phyloP scores from a whole-genome alignment of 2,113 vertebrate genomes.

The Tetrao urogallus region DNA sequence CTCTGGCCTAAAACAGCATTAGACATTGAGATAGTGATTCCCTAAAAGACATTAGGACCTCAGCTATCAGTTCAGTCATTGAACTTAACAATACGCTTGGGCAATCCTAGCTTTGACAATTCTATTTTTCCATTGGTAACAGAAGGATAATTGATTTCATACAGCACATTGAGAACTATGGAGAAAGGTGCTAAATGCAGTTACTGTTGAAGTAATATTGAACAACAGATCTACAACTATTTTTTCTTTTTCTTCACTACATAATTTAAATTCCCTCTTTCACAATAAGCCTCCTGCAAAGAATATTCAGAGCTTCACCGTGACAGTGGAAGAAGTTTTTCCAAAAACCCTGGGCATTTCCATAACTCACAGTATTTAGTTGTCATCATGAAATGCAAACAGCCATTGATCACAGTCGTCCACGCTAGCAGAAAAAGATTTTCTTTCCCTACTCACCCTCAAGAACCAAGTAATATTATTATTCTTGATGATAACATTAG shows the following conservation, averaged over 20 bases:
- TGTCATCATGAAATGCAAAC: not conserved
- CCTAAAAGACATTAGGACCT: not conserved
- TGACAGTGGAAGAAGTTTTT: fast-evolving
- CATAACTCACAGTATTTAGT: fast-evolving
- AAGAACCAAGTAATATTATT: not conserved
- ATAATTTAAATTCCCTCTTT: not conserved
- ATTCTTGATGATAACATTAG: not conserved
- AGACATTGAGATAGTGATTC: not conserved
- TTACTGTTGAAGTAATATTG: not conserved
- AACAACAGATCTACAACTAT: not conserved
- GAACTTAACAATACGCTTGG: not conserved
- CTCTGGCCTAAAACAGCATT: not conserved
- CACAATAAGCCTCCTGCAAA: not conserved
- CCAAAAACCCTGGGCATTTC: not conserved
- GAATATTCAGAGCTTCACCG: not conserved
- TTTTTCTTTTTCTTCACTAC: not conserved
- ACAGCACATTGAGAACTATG: not conserved
- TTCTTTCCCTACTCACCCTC: not conserved
- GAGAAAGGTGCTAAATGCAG: not conserved
- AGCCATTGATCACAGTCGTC: not conserved
- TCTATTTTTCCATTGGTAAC: not conserved
- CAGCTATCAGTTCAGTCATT: not conserved
- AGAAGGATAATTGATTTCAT: not conserved
- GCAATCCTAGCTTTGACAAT: not conserved
- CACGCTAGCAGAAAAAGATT: not conserved